Evolutionary conservation across 2,888 invertebrate genomes (phyloP).

Genomic region (Thysanoteuthis rhombus): DNA sequence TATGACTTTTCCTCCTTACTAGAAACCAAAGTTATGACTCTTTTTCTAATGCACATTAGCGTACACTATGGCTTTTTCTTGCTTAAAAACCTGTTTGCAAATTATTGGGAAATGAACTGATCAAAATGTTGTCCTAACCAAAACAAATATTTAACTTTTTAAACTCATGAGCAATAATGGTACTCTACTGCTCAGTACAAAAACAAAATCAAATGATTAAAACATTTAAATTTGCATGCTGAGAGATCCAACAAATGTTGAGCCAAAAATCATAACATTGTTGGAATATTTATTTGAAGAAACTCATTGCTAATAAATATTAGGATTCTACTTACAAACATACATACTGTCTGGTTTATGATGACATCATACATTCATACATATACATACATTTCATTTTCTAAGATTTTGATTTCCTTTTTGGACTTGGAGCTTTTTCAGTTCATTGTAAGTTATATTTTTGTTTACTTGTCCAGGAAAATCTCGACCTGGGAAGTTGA

Average conservation of each 20-base stretch:
- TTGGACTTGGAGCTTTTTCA: slow-evolving; percentile 29
- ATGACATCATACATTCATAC: not conserved
- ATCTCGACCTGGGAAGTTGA: slow-evolving; percentile 31
- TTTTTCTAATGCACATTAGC: no score
- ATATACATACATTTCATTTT: slow-evolving; percentile 17
- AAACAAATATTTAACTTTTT: not conserved
- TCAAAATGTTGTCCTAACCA: not conserved
- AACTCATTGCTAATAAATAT: not conserved
- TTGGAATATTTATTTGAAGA: not conserved
- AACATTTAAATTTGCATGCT: not conserved
- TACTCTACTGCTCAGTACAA: not conserved
- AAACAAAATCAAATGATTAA: not conserved
- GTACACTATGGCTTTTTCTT: no score
- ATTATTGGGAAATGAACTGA: not conserved
- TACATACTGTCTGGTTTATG: slow-evolving; percentile 15
- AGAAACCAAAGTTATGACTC: no score
- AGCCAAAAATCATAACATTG: not conserved
- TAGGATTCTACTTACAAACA: not conserved
- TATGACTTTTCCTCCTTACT: no score
- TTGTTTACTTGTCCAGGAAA: slow-evolving; percentile 32
- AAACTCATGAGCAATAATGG: not conserved
- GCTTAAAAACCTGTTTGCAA: no score
- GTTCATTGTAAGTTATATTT: slow-evolving; percentile 31
- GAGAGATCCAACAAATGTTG: not conserved
- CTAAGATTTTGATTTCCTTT: slow-evolving; percentile 21